Percentiles rank a stretch among this genome's conserved stretches.
These are phyloP conservation scores for Leptinotarsa lineolata DNA, from an alignment of 1,140 invertebrate genomes.

Conservation along the genomic window DNA sequence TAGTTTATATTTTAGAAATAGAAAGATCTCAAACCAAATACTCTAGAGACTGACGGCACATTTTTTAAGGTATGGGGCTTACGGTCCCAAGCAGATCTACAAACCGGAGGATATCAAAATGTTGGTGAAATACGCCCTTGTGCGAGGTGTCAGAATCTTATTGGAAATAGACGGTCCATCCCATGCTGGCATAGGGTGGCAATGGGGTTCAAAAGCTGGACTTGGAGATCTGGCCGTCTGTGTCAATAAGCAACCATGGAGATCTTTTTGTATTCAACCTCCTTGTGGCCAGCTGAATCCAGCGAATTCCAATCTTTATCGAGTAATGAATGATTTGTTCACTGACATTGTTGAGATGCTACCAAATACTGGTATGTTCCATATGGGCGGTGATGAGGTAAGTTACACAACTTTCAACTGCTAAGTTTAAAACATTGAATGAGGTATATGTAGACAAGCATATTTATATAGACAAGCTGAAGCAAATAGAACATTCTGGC, in stretches of 20 bases:
- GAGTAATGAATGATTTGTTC: constrained; percentile 70
- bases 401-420: neutral
- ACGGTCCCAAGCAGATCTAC: constrained; percentile 71
- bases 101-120: constrained; percentile 69
- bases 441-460: too few relatives aligned
- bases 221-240: constrained; percentile 74
- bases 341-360: constrained; percentile 66
- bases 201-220: constrained; percentile 72
- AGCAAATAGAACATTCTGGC: too few relatives aligned
- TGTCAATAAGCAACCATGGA: constrained; percentile 75
- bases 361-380: constrained; percentile 66
- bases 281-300: constrained; percentile 86
- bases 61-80: constrained; percentile 66
- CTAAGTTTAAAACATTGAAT: too few relatives aligned
- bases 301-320: constrained; percentile 74
- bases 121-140: constrained; percentile 71
- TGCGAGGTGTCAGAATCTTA: constrained; percentile 75
- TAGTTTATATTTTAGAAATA: too few relatives aligned
- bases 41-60: too few relatives aligned
- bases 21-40: too few relatives aligned
- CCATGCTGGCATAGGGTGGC: constrained; percentile 83
- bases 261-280: constrained; percentile 76
- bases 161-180: constrained; percentile 85
- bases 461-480: too few relatives aligned
- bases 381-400: constrained; percentile 88